phyloP scores from a whole-genome alignment of 2,888 invertebrate species.

The Rhagonycha lutea region DNA sequence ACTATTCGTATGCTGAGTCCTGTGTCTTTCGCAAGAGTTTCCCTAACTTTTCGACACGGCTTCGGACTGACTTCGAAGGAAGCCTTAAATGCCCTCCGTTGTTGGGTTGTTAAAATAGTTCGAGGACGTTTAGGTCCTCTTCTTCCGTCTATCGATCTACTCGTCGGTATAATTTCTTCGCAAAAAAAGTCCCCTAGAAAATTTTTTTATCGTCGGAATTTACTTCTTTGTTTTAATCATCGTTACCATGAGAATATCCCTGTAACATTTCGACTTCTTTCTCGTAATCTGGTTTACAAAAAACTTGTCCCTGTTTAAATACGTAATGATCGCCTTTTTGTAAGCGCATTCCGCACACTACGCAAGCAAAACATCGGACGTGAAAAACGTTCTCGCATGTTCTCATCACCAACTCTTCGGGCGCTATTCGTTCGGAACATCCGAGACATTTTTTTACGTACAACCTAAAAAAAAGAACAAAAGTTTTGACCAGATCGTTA shows the following conservation, averaged over 20 bases:
- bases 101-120: slow-evolving; percentile 82
- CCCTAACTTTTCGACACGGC: slow-evolving; percentile 81
- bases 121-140: slow-evolving; percentile 80
- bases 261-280: slow-evolving; percentile 77
- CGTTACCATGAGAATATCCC: slow-evolving; percentile 59
- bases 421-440: slow-evolving; percentile 71
- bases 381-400: slow-evolving; percentile 77
- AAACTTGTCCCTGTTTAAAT: slow-evolving; percentile 75
- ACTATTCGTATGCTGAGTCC: slow-evolving; percentile 83
- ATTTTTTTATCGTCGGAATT: background rate
- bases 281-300: slow-evolving; percentile 80
- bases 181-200: slow-evolving; percentile 58
- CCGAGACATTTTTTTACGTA: slow-evolving; percentile 76
- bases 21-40: slow-evolving; percentile 81
- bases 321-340: slow-evolving; percentile 84
- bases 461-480: slow-evolving; percentile 58
- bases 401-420: slow-evolving; percentile 81
- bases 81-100: slow-evolving; percentile 80
- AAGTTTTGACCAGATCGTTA: background rate
- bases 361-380: slow-evolving; percentile 78
- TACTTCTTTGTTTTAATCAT: background rate
- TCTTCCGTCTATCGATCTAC: slow-evolving; percentile 65
- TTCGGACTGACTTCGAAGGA: slow-evolving; percentile 86
- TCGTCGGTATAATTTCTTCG: slow-evolving; percentile 63
- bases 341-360: slow-evolving; percentile 73